phyloP scores from a whole-genome alignment of 92 coral and sea anemone genomes.

The Parazoanthus swiftii region DNA sequence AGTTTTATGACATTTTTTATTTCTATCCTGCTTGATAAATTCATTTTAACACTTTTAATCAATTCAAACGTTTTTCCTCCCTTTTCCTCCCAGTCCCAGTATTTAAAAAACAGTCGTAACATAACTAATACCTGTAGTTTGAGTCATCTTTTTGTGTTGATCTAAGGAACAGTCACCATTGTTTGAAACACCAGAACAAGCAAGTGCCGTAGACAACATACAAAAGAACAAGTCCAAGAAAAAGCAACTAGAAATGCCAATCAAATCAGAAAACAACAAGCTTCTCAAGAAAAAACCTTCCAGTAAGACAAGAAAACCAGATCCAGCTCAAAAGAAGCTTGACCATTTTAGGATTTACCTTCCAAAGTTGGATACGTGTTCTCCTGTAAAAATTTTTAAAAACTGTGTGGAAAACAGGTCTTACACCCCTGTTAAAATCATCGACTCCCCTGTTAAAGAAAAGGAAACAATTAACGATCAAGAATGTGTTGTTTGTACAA shows the following conservation, averaged over 20 bases:
- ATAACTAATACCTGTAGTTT: neutral
- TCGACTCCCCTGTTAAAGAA: conserved; percentile 13
- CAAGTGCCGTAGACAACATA: neutral
- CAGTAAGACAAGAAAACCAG: conserved; percentile 49
- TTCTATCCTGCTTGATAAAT: too few species aligned
- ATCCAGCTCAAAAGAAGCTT: conserved; percentile 69
- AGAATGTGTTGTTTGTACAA: neutral
- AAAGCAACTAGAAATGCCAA: conserved; percentile 16
- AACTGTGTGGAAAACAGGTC: conserved; percentile 2
- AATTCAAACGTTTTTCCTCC: neutral
- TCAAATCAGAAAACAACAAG: conserved; percentile 44
- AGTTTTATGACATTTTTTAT: too few species aligned
- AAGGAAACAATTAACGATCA: neutral
- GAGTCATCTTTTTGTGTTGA: neutral
- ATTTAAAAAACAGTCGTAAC: too few species aligned
- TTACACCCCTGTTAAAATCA: conserved; percentile 37
- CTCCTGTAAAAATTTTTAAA: conserved; percentile 19
- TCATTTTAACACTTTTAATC: too few species aligned
- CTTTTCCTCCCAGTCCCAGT: too few species aligned
- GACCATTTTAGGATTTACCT: conserved; percentile 60
- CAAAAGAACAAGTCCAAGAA: conserved; percentile 37
- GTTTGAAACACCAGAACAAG: conserved; percentile 13
- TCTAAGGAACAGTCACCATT: conserved; percentile 14
- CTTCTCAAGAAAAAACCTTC: conserved; percentile 11
- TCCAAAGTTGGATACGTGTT: conserved; percentile 35